phyloP scores from a whole-genome alignment of 2,797 vertebrate species.

The Amblyopsis hoosieri region DNA sequence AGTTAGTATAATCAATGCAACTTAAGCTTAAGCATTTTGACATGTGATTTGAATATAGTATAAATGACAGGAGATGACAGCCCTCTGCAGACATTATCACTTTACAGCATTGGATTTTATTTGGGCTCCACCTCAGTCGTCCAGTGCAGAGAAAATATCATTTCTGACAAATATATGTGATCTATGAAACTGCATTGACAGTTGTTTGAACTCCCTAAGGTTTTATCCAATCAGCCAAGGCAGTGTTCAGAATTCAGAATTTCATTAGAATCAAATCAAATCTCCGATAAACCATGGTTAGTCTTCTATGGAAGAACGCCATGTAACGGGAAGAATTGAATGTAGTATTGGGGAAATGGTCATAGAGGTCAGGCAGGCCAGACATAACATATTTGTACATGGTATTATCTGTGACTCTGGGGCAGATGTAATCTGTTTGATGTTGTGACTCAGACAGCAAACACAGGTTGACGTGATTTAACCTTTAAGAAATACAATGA shows the following conservation, averaged over 20 bases:
- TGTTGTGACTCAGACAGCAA: conserved; percentile 39
- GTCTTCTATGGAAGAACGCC: conserved; percentile 70
- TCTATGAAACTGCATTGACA: conserved; percentile 59
- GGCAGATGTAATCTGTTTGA: conserved; percentile 26
- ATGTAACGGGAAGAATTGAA: conserved; percentile 61
- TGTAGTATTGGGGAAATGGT: conserved; percentile 45
- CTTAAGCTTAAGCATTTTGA: conserved; percentile 3
- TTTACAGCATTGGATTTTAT: conserved; percentile 29
- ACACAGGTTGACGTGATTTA: conserved; percentile 33
- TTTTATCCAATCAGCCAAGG: conserved; percentile 80
- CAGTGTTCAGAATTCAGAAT: conserved; percentile 77
- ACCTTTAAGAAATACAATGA: conserved; percentile 29
- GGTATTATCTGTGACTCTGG: conserved; percentile 30
- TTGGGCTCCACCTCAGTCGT: conserved; percentile 18
- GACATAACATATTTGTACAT: conserved; percentile 55
- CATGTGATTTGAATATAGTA: conserved; percentile 22
- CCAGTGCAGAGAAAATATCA: conserved; percentile 26
- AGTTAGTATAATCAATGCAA: conserved; percentile 28
- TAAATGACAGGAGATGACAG: conserved; percentile 28
- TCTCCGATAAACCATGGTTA: conserved; percentile 67
- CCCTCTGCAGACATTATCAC: conserved; percentile 15
- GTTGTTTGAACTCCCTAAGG: conserved; percentile 48
- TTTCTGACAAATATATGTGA: conserved; percentile 31
- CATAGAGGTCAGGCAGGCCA: conserved; percentile 27
- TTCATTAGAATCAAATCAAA: conserved; percentile 71